A percentile compares a stretch with the other conserved stretches of the same genome.
Evolutionary conservation across 2,797 vertebrate genomes (phyloP).

Genomic region (Cyprinodon diabolis): DNA sequence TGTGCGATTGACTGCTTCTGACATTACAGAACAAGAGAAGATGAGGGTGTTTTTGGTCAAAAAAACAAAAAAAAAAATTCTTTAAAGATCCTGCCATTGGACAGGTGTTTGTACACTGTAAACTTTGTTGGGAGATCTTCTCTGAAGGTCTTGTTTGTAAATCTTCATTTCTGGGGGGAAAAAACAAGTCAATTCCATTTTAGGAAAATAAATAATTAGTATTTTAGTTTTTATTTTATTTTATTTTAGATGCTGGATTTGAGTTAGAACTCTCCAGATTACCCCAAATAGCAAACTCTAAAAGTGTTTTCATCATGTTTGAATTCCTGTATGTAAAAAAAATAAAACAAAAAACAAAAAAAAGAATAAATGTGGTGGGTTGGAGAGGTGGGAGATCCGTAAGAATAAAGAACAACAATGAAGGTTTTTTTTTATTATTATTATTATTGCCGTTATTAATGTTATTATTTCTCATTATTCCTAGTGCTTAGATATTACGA

Average conservation of each 20-base stretch:
- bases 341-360: conserved; percentile 66
- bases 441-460: conserved; percentile 46
- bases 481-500: conserved; percentile 92
- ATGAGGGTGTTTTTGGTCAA: conserved; percentile 87
- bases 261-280: conserved; percentile 96
- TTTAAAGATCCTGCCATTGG: conserved; percentile 85
- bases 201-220: conserved; percentile 64
- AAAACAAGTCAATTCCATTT: conserved; percentile 90
- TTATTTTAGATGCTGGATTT: conserved; percentile 88
- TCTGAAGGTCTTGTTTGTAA: conserved; percentile 92
- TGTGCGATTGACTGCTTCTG: conserved; percentile 83
- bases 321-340: conserved; percentile 88
- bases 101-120: conserved; percentile 99
- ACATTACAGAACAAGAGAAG: conserved; percentile 87
- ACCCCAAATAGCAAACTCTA: conserved; percentile 84
- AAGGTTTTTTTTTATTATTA: conserved; percentile 84
- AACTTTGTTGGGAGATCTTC: conserved; percentile 83
- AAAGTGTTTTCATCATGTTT: conserved; percentile 86
- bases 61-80: conserved; percentile 51
- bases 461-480: conserved; percentile 79
- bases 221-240: conserved; percentile 17
- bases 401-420: conserved; percentile 94
- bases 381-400: conserved; percentile 85
- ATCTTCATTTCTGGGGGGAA: conserved; percentile 87
- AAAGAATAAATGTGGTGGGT: conserved; percentile 47